Base-by-base conservation (phyloP, 2,888 invertebrate species). In the Amaurobius ferox region DNA sequence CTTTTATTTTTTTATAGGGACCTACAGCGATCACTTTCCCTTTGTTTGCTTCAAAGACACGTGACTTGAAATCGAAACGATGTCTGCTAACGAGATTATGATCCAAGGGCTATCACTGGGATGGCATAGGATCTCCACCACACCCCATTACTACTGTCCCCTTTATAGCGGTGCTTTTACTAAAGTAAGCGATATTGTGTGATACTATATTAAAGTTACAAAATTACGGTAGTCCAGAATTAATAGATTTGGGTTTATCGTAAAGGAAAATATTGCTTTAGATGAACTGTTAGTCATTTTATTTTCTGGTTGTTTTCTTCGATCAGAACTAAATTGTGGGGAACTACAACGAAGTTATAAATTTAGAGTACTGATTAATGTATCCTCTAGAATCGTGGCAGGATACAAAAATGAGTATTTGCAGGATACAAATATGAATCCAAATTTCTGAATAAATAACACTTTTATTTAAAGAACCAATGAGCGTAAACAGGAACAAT, bases 1-100 rank as follows among this genome's bases (percentile, higher is more conserved):
- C 23, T 55, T 55, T 23, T 55, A 55, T 55, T 55, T 55, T 23
- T 16, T n/a, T 23, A 19, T 72, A 19, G 19, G 23, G 55, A 19
- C 23, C 19, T 1, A 55, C 5, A 11, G 55, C 1, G 7, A 19
- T 55, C 44, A 44, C 23, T 19, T 55, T 55, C 23, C 40, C 29
- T 35, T 66, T 26, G 29, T 30, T 40, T 23, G 32, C n/a, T 26
- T 40, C 32, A n/a, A 6, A 64, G 55, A 72, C 83, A 85, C 83
- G 83, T 85, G 83, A 85, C 83, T 55, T 23, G 83, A 72, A 76
- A 71, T 48, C 72, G 55, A 72, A 78, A 77, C 77, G 71, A 72
- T 66, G 19, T 28, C 55, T 44, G 66, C 67, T 85, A 85, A 85
- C 77, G 70, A 77, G 83, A 85, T 85, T 85, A 85, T 55, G 55